Evolutionary conservation across 64 coral and sea anemone species (phyloP).

Genomic region (Montipora capricornis): DNA sequence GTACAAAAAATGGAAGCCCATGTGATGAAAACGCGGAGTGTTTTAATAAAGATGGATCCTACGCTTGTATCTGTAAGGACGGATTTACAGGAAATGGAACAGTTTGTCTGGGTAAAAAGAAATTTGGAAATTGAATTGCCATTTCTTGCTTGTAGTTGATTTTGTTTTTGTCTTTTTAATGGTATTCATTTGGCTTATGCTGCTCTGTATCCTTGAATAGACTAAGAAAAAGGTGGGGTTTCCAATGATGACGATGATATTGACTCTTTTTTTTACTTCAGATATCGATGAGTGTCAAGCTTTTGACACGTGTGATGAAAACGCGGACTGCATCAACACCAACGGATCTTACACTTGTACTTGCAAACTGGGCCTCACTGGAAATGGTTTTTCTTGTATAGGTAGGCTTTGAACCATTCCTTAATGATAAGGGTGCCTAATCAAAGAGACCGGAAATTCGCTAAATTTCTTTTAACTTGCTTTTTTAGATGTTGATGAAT

Average conservation of each 20-base stretch:
- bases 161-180: too few relatives aligned
- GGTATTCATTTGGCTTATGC: too few relatives aligned
- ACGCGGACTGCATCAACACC: conserved; percentile 76
- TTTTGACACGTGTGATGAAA: conserved; percentile 38
- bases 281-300: conserved; percentile 12
- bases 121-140: too few relatives aligned
- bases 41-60: conserved; percentile 50
- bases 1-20: neutral
- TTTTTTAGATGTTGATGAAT: conserved; percentile 56
- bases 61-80: conserved; percentile 56
- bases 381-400: conserved; percentile 28
- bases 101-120: conserved; percentile 26
- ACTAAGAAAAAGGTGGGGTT: too few relatives aligned
- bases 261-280: too few relatives aligned
- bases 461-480: neutral
- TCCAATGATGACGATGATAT: too few relatives aligned
- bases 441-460: too few relatives aligned
- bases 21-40: conserved; percentile 54
- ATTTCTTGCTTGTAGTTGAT: too few relatives aligned
- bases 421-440: too few relatives aligned
- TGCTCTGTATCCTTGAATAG: too few relatives aligned
- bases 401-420: too few relatives aligned
- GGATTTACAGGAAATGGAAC: conserved; percentile 73
- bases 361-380: conserved; percentile 59
- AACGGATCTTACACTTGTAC: conserved; percentile 71